Evolutionary conservation across 2,888 invertebrate species (phyloP), one percentile per base, ranked within the genome.

Genomic region (Malthinus seriepunctatus): DNA sequence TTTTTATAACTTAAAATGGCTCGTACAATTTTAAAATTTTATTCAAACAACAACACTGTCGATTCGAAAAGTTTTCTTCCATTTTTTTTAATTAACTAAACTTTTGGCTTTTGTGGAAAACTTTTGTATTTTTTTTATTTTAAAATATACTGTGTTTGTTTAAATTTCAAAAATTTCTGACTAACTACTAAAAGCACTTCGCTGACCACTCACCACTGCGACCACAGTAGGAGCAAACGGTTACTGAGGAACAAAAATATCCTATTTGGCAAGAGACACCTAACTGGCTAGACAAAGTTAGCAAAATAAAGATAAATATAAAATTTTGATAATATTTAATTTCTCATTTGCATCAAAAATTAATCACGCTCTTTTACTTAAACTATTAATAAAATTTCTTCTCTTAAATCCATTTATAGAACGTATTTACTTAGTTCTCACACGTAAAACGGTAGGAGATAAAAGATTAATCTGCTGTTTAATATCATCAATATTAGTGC

Each of bases 181-280:
- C 59, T 59, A 55, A 47, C 56, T 58, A 54, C 56, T 57, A 58
- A 66, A 70, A 71, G 71, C 71, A 71, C 71, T 71, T 70, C 66
- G 70, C 68, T 72, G 70, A 68, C 73, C 74, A 73, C 75, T 75
- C 73, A 72, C 71, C 73, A 76, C 75, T 76, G 76, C 72, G 62
- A 63, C 73, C 71, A 73, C 69, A 71, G 68, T 70, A 68, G 65
- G 49, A 59, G 70, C 71, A 61, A 67, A 73, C 73, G 67, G 69
- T 70, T 70, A 72, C 72, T 71, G 71, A 67, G 73, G 69, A 76
- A 78, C 78, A 77, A 79, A 79, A 79, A 79, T 79, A 79, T 78
- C 78, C 75, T 75, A 76, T 78, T 79, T 79, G 79, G 79, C 79
- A 79, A 77, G 75, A 75, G 76, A 75, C 76, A 76, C 74, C 70